Percentiles rank a stretch among this genome's conserved stretches.
Conservation (phyloP, 2,113 vertebrate species). For the Monarcha castaneiventris region DNA sequence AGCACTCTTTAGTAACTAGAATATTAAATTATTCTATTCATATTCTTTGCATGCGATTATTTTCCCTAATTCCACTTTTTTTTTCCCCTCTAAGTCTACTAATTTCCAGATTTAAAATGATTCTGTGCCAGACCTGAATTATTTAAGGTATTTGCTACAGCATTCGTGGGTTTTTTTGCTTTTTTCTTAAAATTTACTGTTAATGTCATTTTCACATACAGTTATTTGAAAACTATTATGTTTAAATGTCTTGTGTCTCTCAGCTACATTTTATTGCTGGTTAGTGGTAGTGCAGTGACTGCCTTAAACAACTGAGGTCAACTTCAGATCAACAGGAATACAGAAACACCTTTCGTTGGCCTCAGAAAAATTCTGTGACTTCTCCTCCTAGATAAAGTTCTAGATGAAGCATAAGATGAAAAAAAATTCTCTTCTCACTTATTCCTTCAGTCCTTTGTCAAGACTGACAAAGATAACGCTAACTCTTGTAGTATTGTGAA, state of each 20-base stretch:
- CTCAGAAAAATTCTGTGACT: background rate
- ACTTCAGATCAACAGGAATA: background rate
- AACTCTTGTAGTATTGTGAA: background rate
- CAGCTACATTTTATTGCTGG: background rate
- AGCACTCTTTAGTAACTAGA: constrained; percentile 38
- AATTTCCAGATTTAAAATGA: background rate
- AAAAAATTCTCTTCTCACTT: background rate
- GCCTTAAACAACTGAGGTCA: background rate
- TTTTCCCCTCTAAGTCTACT: background rate
- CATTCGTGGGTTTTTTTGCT: background rate
- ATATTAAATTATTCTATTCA: constrained; percentile 36
- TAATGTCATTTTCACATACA: background rate
- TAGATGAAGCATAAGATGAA: background rate
- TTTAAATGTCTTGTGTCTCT: background rate
- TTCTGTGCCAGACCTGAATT: background rate
- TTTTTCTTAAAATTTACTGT: background rate
- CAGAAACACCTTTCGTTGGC: background rate
- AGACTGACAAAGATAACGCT: background rate
- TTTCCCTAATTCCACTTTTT: background rate
- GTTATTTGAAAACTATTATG: background rate
- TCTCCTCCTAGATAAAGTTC: background rate
- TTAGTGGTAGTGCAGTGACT: background rate
- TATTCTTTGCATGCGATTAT: constrained; percentile 12
- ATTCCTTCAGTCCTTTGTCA: background rate
- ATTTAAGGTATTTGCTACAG: background rate